Evolutionary conservation across 2,888 invertebrate genomes (phyloP).

Genomic region (Diaperis boleti): DNA sequence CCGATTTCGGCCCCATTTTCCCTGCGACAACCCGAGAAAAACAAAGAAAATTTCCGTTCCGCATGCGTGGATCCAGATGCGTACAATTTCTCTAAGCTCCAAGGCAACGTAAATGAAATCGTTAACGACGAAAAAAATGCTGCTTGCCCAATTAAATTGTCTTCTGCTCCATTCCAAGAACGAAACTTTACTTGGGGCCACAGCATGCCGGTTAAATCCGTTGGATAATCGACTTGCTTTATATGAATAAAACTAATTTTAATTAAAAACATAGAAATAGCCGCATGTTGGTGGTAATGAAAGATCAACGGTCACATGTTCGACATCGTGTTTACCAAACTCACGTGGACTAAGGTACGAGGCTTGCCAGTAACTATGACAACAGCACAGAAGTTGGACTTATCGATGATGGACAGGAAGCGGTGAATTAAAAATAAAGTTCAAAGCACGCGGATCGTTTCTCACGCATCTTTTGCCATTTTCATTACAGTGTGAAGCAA

Average conservation of each 20-base stretch:
- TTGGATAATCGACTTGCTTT: background rate
- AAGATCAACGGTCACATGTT: slow-evolving; percentile 50
- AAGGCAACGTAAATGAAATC: slow-evolving; percentile 20
- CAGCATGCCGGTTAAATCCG: no score
- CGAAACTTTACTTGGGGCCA: no score
- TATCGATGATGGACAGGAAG: background rate
- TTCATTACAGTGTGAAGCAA: no score
- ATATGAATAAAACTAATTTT: slow-evolving; percentile 17
- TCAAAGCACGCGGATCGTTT: slow-evolving; percentile 16
- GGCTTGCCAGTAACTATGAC: slow-evolving; percentile 49
- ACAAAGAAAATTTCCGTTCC: slow-evolving; percentile 12
- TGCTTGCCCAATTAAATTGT: slow-evolving; percentile 7
- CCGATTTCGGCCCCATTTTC: background rate
- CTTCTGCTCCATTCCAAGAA: no score
- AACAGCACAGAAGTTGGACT: slow-evolving; percentile 39
- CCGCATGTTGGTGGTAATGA: background rate
- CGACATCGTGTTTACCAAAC: slow-evolving; percentile 48
- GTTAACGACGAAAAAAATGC: slow-evolving; percentile 19
- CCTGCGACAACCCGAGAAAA: background rate
- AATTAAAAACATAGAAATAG: slow-evolving; percentile 27
- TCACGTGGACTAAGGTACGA: slow-evolving; percentile 52
- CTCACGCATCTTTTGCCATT: background rate
- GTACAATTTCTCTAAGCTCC: slow-evolving; percentile 5
- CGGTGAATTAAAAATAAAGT: slow-evolving; percentile 21
- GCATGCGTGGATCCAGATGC: slow-evolving; percentile 1